Evolutionary conservation across 2,113 vertebrate genomes (phyloP).

Genomic region (Chitala chitala): DNA sequence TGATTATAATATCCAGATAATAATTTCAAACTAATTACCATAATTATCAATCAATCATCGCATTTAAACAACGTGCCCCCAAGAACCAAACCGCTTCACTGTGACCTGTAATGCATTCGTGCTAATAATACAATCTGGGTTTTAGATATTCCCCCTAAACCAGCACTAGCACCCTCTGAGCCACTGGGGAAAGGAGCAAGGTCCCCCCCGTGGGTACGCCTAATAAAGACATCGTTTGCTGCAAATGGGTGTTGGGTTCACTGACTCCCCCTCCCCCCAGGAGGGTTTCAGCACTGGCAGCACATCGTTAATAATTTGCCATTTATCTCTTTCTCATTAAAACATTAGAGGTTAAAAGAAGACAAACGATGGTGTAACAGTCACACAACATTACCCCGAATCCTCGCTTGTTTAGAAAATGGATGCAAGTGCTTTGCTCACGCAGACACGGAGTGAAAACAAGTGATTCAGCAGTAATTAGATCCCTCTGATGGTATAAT

Average conservation of each 20-base stretch:
- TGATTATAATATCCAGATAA: constrained; percentile 83
- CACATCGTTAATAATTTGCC: constrained; percentile 20
- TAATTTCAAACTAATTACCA: constrained; percentile 92
- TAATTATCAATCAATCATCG: constrained; percentile 95
- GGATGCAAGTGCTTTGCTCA: background rate
- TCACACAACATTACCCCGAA: background rate
- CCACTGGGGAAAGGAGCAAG: too few relatives aligned
- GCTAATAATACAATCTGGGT: constrained; percentile 80
- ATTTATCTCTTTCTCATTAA: constrained; percentile 45
- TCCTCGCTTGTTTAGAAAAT: background rate
- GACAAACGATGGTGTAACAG: background rate
- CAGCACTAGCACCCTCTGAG: background rate
- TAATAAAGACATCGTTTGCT: background rate
- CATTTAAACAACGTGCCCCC: constrained; percentile 53
- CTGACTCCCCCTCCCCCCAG: background rate
- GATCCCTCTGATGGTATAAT: background rate
- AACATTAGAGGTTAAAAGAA: constrained; percentile 19
- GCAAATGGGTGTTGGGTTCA: too few relatives aligned
- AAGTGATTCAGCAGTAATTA: background rate
- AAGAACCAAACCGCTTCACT: constrained; percentile 65
- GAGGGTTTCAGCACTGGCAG: background rate
- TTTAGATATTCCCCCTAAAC: constrained; percentile 27
- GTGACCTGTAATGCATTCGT: constrained; percentile 78
- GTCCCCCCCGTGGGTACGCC: too few relatives aligned
- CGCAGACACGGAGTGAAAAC: background rate